Evolutionary conservation across 2,113 vertebrate genomes (phyloP).

Genomic region (Antennarius striatus): DNA sequence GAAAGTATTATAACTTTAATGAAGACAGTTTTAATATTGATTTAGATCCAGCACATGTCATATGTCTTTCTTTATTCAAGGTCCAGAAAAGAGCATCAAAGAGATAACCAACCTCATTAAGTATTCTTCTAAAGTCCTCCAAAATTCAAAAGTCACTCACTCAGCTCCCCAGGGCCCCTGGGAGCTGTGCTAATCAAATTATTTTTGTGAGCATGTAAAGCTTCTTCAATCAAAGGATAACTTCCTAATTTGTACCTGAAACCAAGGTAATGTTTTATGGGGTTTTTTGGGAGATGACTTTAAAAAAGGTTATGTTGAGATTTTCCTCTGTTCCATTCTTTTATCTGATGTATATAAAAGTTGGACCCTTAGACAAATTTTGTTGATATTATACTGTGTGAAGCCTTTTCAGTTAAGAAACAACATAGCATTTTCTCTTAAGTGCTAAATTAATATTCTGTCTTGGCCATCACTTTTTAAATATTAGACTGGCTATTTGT

Average conservation of each 20-base stretch:
- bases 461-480: constrained; percentile 50
- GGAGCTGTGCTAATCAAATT: constrained; percentile 63
- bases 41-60: constrained; percentile 28
- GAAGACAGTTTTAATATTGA: constrained; percentile 5
- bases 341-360: constrained; percentile 45
- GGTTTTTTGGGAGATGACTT: constrained; percentile 45
- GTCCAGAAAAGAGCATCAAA: constrained; percentile 55
- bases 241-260: constrained; percentile 42
- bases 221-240: constrained; percentile 52
- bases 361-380: constrained; percentile 29
- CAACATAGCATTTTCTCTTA: constrained; percentile 38
- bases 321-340: constrained; percentile 16
- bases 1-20: constrained; percentile 24
- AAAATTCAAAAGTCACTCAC: constrained; percentile 57
- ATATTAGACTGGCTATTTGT: constrained; percentile 37
- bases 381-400: constrained; percentile 31
- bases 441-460: constrained; percentile 47
- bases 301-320: constrained; percentile 33
- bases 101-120: constrained; percentile 53
- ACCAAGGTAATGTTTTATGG: constrained; percentile 38
- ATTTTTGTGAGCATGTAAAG: constrained; percentile 50
- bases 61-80: constrained; percentile 38
- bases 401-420: constrained; percentile 34
- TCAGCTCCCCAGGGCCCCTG: constrained; percentile 48
- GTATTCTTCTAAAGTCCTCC: constrained; percentile 52